These are phyloP conservation scores for Leptinotarsa rubiginosa DNA, from an alignment of 2,888 invertebrate species.

Conservation along the genomic window DNA sequence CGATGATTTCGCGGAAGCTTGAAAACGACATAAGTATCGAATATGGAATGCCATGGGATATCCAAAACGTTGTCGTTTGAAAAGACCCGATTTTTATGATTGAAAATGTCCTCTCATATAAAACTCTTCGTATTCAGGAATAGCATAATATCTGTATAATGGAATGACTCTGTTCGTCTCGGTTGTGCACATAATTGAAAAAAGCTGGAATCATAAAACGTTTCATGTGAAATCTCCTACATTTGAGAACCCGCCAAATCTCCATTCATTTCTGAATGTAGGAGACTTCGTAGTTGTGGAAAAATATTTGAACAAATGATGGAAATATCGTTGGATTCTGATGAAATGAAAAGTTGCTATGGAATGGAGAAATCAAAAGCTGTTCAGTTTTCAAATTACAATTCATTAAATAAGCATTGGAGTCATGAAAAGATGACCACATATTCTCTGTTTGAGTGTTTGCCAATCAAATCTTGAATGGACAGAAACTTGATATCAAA, in stretches of 20 bases:
- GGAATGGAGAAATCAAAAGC: no score
- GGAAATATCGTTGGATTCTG: no score
- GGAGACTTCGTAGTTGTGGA: neutral
- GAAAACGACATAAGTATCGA: neutral
- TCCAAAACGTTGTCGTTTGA: neutral
- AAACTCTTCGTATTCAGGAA: neutral
- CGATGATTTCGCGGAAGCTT: neutral
- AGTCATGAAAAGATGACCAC: no score
- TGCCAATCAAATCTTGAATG: no score
- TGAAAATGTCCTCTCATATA: constrained; percentile 1
- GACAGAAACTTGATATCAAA: no score
- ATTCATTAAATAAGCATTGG: no score
- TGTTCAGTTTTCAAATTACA: no score
- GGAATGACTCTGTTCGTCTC: constrained; percentile 2
- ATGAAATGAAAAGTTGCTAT: no score
- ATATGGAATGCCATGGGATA: neutral
- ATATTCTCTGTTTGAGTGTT: no score
- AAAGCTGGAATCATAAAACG: neutral
- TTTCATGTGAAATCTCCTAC: neutral
- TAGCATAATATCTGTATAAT: constrained; percentile 5
- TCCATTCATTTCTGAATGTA: neutral
- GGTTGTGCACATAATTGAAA: constrained; percentile 8
- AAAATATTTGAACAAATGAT: no score
- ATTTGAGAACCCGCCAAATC: neutral
- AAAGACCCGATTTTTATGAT: constrained; percentile 3